Evolutionary conservation across 2,797 vertebrate genomes (phyloP).

Genomic region (Diplodus puntazzo): DNA sequence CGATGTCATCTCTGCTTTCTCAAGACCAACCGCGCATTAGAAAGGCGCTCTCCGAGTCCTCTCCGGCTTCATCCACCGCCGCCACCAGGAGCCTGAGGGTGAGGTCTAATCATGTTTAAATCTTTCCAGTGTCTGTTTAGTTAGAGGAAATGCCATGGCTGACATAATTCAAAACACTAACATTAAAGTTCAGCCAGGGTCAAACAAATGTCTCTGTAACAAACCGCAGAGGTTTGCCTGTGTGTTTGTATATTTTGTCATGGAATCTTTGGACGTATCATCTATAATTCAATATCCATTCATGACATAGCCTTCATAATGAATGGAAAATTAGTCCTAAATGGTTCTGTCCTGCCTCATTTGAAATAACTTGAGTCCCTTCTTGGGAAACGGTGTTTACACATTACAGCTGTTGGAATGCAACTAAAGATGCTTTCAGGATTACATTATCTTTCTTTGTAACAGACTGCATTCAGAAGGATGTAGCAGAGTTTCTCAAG

Average conservation of each 20-base stretch:
- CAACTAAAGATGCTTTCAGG: conserved; percentile 1
- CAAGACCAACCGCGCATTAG: conserved; percentile 86
- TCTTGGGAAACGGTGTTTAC: conserved; percentile 18
- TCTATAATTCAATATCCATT: neutral
- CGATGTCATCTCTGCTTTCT: conserved; percentile 91
- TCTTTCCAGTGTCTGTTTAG: conserved; percentile 37
- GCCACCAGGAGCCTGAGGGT: conserved; percentile 90
- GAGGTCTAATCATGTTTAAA: conserved; percentile 69
- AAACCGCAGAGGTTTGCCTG: conserved; percentile 29
- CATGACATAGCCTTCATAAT: no score
- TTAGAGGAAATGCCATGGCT: conserved; percentile 64
- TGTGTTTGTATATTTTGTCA: conserved; percentile 7
- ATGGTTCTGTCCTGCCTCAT: neutral
- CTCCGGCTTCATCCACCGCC: conserved; percentile 87
- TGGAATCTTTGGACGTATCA: neutral
- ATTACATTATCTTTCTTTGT: neutral
- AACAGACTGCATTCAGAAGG: neutral
- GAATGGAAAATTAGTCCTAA: neutral
- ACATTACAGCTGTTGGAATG: conserved; percentile 12
- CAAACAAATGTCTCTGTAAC: conserved; percentile 16
- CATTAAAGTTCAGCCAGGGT: conserved; percentile 3
- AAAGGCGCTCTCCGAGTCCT: conserved; percentile 89
- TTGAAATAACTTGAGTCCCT: conserved; percentile 7
- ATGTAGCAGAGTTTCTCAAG: neutral
- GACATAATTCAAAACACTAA: conserved; percentile 47